Evolutionary conservation across 2,888 invertebrate genomes (phyloP), one percentile per base, ranked within the genome.

Genomic region (Eilema griseolum): DNA sequence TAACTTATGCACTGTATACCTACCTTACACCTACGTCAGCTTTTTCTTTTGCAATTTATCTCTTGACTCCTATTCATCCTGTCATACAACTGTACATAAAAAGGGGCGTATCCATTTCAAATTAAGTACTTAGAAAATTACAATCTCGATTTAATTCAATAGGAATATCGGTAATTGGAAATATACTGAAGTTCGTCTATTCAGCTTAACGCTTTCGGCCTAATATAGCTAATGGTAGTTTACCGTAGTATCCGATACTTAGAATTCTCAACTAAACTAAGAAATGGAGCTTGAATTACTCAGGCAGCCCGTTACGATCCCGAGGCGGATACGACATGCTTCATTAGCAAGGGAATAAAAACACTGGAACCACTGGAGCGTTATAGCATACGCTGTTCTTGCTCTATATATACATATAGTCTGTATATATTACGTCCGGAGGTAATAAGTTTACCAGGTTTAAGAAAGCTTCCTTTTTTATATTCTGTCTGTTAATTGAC

Each of bases 321-420:
- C 68, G 64, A 66, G 28, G 59, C 77, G 72, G 80, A 79, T 77
- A 57, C 76, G 69, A 62, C 65, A 67, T 62, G 77, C 41, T 66
- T 73, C 33, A 82, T 68, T 70, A 61, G 67, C 33, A 26, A 66
- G 41, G 66, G 31, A 37, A 57, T 16, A 66, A 61, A 68, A 67
- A 71, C 63, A 26, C 46, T 63, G 33, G 23, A 63, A 14, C 41
- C 28, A 41, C 26, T 63, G 57, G 23, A 62, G 37, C 63, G 63
- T 57, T n/a, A 14, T 61, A 0, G 20, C 31, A 20, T 62, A 41
- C 62, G 16, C 37, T 24, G 62, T 62, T 62, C 14, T 61, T 61
- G n/a, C 10, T 20, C 10, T 33, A 37, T 52, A 10, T 8, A 1
- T 37, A 37, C 33, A 37, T 37, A 37, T 33, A 33, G 8, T 8